Percentiles rank a stretch among this genome's conserved stretches.
Conservation (phyloP, 2,797 vertebrate species). For the Erethizon dorsatum region DNA sequence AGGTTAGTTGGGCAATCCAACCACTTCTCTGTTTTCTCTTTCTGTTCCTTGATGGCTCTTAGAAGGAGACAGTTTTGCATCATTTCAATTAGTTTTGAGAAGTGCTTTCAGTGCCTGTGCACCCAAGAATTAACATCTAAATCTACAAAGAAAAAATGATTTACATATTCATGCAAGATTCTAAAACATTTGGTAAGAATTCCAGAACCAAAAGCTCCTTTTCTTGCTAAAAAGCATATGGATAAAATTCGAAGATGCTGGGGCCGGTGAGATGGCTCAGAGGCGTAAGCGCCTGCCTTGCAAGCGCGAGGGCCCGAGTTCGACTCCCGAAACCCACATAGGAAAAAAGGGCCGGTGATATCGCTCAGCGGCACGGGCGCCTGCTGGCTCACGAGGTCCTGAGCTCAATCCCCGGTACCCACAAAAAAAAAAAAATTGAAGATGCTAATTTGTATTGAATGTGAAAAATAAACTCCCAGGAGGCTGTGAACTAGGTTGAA, state of each 20-base stretch:
- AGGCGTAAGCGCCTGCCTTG: too few relatives aligned
- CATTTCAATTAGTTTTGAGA: slow-evolving; percentile 62
- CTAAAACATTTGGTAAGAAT: slow-evolving; percentile 74
- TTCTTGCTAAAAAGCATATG: slow-evolving; percentile 72
- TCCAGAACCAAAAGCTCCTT: slow-evolving; percentile 60
- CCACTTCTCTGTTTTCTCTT: slow-evolving; percentile 19
- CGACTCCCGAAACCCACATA: too few relatives aligned
- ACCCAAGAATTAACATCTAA: slow-evolving; percentile 47
- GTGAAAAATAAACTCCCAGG: slow-evolving; percentile 60
- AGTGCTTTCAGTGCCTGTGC: slow-evolving; percentile 26
- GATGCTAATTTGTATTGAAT: slow-evolving; percentile 69
- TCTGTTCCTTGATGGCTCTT: slow-evolving; percentile 53
- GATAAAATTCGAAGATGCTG: slow-evolving; percentile 72
- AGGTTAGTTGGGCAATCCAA: slow-evolving; percentile 17
- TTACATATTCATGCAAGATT: slow-evolving; percentile 60
- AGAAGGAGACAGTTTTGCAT: slow-evolving; percentile 37
- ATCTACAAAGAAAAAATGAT: slow-evolving; percentile 61
- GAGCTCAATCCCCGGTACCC: too few relatives aligned
- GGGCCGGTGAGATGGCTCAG: too few relatives aligned
- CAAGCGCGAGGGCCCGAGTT: too few relatives aligned
- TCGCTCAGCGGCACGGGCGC: too few relatives aligned
- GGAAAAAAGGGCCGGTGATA: too few relatives aligned
- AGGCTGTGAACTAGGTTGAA: not conserved
- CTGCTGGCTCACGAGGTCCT: too few relatives aligned
- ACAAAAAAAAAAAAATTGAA: not conserved